Evolutionary conservation across 2,113 vertebrate genomes (phyloP).

Genomic region (Nyctibius bracteatus): DNA sequence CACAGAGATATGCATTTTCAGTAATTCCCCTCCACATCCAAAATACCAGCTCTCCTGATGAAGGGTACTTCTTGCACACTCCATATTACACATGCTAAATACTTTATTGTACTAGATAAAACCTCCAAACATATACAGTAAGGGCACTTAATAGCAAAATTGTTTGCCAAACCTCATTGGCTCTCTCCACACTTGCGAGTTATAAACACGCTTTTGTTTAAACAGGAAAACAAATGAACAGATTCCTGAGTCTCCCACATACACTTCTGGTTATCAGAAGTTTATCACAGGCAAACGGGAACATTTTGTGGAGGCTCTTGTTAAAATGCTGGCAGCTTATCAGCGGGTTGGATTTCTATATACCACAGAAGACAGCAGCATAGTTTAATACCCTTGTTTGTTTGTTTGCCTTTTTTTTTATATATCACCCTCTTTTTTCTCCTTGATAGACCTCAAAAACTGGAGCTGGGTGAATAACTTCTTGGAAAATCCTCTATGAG

Average conservation of each 20-base stretch:
- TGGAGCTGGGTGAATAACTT: neutral
- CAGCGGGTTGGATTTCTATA: neutral
- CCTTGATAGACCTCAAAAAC: neutral
- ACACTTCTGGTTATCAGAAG: conserved; percentile 46
- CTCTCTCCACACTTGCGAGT: neutral
- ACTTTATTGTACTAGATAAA: conserved; percentile 41
- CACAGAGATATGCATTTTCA: neutral
- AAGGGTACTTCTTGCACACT: conserved; percentile 11
- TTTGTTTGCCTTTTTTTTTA: neutral
- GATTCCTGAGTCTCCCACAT: conserved; percentile 41
- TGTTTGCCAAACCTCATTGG: conserved; percentile 8
- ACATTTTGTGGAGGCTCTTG: neutral
- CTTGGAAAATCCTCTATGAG: neutral
- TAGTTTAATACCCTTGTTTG: neutral
- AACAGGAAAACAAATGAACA: conserved; percentile 21
- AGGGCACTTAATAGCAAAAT: conserved; percentile 38
- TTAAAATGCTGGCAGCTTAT: conserved; percentile 1
- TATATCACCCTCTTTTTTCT: neutral
- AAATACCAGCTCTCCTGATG: neutral
- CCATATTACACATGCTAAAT: conserved; percentile 26
- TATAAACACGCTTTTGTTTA: conserved; percentile 16
- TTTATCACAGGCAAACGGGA: neutral
- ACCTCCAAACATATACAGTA: conserved; percentile 50
- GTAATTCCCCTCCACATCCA: neutral
- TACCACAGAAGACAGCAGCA: neutral